Evolutionary conservation across 1,140 invertebrate species (phyloP).

Genomic region (Berghia stephanieae): DNA sequence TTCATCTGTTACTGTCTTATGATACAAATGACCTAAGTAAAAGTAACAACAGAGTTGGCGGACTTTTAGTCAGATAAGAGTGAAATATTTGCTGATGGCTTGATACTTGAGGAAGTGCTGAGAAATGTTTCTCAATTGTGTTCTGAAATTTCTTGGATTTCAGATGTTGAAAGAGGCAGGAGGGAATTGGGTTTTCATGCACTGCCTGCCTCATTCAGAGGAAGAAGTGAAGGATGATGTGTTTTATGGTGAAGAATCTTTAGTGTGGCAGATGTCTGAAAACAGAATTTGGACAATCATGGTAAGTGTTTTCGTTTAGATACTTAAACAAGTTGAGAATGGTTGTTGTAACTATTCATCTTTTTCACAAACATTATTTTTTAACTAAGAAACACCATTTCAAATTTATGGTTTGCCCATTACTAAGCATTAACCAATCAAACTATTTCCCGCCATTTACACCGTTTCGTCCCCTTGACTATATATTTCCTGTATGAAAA

Average conservation of each 20-base stretch:
- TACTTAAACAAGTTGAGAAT: neutral
- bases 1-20: no score
- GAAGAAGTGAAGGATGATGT: constrained; percentile 56
- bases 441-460: no score
- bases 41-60: no score
- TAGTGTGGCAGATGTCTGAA: constrained; percentile 58
- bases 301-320: constrained; percentile 34
- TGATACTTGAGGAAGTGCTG: no score
- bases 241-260: constrained; percentile 46
- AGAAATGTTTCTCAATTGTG: neutral
- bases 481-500: no score
- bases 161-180: constrained; percentile 49
- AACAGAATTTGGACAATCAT: constrained; percentile 60
- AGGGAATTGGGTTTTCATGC: constrained; percentile 50
- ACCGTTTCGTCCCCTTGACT: no score
- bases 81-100: neutral
- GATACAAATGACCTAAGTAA: no score
- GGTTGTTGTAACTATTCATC: neutral
- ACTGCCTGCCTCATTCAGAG: constrained; percentile 51
- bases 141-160: constrained; percentile 4
- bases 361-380: neutral
- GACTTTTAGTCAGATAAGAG: no score
- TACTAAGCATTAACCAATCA: no score
- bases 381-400: neutral
- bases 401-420: neutral